Percentiles rank a stretch among this genome's conserved stretches.
These are phyloP conservation scores for Mus pahari DNA, from an alignment of 2,113 vertebrate genomes.

Conservation along the genomic window DNA sequence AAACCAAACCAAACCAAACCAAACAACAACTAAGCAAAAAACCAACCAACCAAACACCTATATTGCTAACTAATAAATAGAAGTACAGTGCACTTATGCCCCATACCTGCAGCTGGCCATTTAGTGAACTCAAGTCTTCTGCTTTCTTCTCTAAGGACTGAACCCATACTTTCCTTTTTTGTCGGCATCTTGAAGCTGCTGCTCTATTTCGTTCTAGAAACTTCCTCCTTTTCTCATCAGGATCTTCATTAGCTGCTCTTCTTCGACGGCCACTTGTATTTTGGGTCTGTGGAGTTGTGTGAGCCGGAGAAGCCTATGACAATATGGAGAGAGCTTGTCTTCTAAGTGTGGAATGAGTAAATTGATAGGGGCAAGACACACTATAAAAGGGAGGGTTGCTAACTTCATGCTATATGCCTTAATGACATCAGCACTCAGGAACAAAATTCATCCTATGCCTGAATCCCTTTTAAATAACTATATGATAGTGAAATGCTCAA, in stretches of 20 bases:
- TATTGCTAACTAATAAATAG: neutral
- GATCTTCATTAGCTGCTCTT: constrained; percentile 96
- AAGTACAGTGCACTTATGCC: constrained; percentile 21
- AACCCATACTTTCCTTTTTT: constrained; percentile 99
- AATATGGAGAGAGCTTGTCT: constrained; percentile 43
- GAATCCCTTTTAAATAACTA: constrained; percentile 37
- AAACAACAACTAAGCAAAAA: no score
- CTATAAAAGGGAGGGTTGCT: neutral
- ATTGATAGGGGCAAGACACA: neutral
- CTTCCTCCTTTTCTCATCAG: constrained; percentile 97
- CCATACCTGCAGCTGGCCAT: constrained; percentile 95
- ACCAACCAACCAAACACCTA: no score
- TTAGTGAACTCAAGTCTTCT: constrained; percentile 94
- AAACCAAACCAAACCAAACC: neutral
- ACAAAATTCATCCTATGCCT: constrained; percentile 9
- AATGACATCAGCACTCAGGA: neutral
- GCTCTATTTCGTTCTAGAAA: constrained; percentile 97
- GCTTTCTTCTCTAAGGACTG: constrained; percentile 98
- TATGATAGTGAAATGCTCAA: constrained; percentile 16
- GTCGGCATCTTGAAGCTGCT: constrained; percentile 96
- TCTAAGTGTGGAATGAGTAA: constrained; percentile 13
- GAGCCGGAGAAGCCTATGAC: constrained; percentile 93
- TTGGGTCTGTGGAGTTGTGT: constrained; percentile 92
- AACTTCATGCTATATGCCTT: constrained; percentile 25
- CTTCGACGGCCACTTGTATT: constrained; percentile 96